Percentiles rank a stretch among this genome's conserved stretches.
Conservation (phyloP, 2,113 vertebrate species). For the Platysternon megacephalum region DNA sequence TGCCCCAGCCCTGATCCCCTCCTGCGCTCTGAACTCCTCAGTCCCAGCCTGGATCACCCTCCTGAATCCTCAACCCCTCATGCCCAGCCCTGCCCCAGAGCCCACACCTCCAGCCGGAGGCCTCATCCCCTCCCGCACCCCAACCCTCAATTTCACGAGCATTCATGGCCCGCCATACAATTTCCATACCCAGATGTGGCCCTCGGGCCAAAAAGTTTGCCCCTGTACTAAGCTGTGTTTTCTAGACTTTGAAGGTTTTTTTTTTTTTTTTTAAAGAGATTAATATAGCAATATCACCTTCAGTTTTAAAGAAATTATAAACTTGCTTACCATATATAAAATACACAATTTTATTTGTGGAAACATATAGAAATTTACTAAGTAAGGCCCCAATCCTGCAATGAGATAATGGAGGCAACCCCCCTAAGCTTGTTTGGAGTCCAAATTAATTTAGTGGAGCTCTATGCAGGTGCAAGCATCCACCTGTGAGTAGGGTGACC, state of each 20-base stretch:
- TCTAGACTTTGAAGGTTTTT: neutral
- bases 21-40: too few species aligned
- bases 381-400: neutral
- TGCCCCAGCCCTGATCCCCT: too few species aligned
- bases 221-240: neutral
- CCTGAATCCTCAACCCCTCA: too few species aligned
- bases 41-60: too few species aligned
- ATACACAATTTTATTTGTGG: neutral
- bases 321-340: neutral
- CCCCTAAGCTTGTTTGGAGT: neutral
- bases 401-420: neutral
- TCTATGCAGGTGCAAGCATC: neutral
- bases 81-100: too few species aligned
- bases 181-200: too few species aligned
- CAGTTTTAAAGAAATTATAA: neutral
- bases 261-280: neutral
- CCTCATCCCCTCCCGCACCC: too few species aligned
- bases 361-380: neutral
- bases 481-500: neutral
- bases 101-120: too few species aligned
- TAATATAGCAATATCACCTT: neutral
- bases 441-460: neutral
- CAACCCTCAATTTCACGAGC: too few species aligned
- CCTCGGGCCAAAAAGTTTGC: too few species aligned
- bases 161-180: too few species aligned